Percentiles rank a stretch among this genome's conserved stretches.
Conservation (phyloP, 2,888 invertebrate genomes). For the Bibio marci region DNA sequence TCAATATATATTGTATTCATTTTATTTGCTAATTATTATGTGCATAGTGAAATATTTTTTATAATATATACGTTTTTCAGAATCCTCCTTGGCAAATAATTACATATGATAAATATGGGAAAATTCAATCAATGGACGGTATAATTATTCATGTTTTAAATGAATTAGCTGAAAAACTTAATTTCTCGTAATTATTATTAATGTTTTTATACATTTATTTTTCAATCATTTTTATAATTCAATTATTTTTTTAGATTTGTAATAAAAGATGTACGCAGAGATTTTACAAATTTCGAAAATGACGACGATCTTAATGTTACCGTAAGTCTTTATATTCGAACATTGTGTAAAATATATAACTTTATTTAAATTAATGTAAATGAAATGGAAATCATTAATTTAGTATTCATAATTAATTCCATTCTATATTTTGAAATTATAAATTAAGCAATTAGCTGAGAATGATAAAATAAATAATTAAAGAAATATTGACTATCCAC, state of each 20-base stretch:
- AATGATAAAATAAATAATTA: conserved; percentile 5
- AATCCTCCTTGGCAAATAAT: conserved; percentile 80
- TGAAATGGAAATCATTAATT: background rate
- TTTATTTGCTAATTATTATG: no score
- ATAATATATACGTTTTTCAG: conserved; percentile 33
- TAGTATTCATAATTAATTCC: no score
- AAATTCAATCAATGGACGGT: conserved; percentile 42
- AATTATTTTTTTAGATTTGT: background rate
- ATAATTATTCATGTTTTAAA: conserved; percentile 64
- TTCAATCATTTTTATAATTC: background rate
- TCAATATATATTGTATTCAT: no score
- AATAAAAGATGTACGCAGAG: conserved; percentile 10
- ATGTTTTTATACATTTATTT: background rate
- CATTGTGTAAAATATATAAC: background rate
- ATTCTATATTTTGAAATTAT: no score
- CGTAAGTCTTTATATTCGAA: no score
- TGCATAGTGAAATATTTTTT: conserved; percentile 2
- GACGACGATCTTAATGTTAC: conserved; percentile 15
- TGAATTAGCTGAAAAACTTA: conserved; percentile 55
- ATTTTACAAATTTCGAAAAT: conserved; percentile 13
- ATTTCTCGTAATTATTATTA: conserved; percentile 49
- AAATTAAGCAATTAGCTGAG: no score
- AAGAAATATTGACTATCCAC: no score
- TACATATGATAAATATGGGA: conserved; percentile 38
- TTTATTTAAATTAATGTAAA: background rate